These are phyloP conservation scores for Dorcus hopei DNA, from an alignment of 2,888 invertebrate species.

Conservation along the genomic window DNA sequence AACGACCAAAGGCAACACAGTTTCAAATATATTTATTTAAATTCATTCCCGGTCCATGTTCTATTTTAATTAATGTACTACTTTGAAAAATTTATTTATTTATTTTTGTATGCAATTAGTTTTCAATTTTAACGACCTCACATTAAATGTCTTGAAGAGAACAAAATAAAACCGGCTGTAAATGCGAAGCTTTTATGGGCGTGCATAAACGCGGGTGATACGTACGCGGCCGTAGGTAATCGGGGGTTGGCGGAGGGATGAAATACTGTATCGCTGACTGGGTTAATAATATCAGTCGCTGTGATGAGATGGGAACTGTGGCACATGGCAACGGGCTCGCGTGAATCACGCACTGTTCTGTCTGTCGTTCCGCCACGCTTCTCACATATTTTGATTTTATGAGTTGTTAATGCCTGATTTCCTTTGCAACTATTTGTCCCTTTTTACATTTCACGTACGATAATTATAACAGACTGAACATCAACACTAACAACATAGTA, in stretches of 20 bases:
- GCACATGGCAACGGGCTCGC: not conserved
- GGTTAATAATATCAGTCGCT: constrained; percentile 2
- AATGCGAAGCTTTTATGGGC: not conserved
- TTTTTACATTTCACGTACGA: too few species aligned
- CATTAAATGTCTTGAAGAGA: not conserved
- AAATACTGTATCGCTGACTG: constrained; percentile 1
- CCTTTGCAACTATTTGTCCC: too few species aligned
- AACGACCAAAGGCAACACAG: too few species aligned
- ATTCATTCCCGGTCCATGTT: too few species aligned
- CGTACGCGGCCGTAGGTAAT: not conserved
- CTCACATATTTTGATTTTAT: constrained; percentile 1
- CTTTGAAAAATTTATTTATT: too few species aligned
- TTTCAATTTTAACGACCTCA: too few species aligned
- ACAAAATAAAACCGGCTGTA: not conserved
- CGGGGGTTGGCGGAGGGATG: not conserved
- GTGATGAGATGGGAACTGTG: constrained; percentile 1
- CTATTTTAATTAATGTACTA: too few species aligned
- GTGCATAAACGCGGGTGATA: constrained; percentile 2
- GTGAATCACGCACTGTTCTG: not conserved
- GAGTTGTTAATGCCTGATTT: not conserved
- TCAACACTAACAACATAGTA: too few species aligned
- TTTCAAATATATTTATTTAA: too few species aligned
- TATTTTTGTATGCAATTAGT: too few species aligned
- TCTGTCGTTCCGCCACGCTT: not conserved
- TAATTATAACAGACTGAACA: too few species aligned